Base-by-base conservation (phyloP, 2,797 vertebrate genomes). In the Menidia menidia region DNA sequence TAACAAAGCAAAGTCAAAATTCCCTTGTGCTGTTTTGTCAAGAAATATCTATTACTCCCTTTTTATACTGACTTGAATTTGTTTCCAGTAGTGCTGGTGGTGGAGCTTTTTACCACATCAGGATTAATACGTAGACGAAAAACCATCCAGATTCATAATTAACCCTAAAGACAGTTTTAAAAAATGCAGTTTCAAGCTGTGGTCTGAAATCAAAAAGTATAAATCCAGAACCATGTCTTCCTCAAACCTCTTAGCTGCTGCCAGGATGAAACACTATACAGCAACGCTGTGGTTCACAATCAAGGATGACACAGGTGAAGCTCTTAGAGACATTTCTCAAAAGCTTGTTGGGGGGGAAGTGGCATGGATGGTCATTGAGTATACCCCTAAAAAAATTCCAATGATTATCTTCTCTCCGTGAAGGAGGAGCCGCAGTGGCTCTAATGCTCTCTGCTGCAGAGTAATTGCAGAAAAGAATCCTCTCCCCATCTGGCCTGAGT, bases 401-500 rank as follows among this genome's bases (percentile, higher is more conserved):
- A 58, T 75, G 76, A 88, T 88, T 78, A 86, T 85, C 64, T 83
- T 77, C 78, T 77, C 71, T 76, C 31, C 0, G 18, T 61, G 45
- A 82, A 80, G 50, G 80, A 83, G 59, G 71, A 68, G 83, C 73
- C 76, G 66, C 74, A 67, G 44, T 59, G 75, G 39, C 74, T 84
- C 35, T 79, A 85, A 82, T 75, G 68, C 75, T 76, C 72, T 79
- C 47, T 83, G 78, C 80, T 82, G 73, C 82, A 78, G 78, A 86
- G 78, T 88, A 87, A 85, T 89, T 87, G 85, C 73, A 70, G 76
- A 66, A 77, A 81, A 84, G 86, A 83, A 84, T 88, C 85, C 61
- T 87, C 86, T 90, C 79, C 75, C 90, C 92, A 92, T 93, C 92
- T 92, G 90, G 90, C 87, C 90, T 80, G 82, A 92, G 90, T 91